Evolutionary conservation across 2,113 vertebrate genomes (phyloP).

Genomic region (Rutilus rutilus): DNA sequence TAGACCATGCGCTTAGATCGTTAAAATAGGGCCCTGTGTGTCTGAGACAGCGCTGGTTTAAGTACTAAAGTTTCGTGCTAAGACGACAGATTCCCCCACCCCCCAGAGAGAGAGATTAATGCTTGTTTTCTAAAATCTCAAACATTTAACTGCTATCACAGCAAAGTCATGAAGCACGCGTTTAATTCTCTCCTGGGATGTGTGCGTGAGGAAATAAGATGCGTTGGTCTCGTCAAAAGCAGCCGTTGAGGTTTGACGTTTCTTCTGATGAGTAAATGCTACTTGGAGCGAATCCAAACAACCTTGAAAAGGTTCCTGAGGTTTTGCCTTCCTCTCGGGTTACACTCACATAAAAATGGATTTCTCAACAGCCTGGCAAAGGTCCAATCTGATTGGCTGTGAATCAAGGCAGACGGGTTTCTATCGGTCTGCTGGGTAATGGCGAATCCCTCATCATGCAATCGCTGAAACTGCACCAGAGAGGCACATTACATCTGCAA

Average conservation of each 20-base stretch:
- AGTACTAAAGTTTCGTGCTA: too few species aligned
- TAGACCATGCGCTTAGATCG: too few species aligned
- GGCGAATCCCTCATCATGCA: not conserved
- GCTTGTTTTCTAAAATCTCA: not conserved
- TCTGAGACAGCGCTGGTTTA: too few species aligned
- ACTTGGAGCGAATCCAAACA: not conserved
- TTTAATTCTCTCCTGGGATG: not conserved
- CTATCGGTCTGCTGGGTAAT: not conserved
- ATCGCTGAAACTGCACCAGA: not conserved
- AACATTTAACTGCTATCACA: not conserved
- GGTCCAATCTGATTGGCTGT: not conserved
- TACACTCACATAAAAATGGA: not conserved
- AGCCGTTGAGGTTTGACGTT: not conserved
- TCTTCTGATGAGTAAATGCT: constrained; percentile 31
- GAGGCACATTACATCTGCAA: not conserved
- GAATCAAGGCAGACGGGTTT: not conserved
- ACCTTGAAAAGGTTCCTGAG: not conserved
- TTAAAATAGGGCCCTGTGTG: too few species aligned
- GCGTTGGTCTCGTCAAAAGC: constrained; percentile 25
- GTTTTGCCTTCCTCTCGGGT: not conserved
- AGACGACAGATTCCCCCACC: too few species aligned
- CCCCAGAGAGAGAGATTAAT: too few species aligned
- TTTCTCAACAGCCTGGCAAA: not conserved
- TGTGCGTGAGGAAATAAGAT: not conserved
- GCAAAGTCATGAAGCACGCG: not conserved